Conservation (phyloP, 2,888 invertebrate genomes). For the Caenorhabditis japonica region DNA sequence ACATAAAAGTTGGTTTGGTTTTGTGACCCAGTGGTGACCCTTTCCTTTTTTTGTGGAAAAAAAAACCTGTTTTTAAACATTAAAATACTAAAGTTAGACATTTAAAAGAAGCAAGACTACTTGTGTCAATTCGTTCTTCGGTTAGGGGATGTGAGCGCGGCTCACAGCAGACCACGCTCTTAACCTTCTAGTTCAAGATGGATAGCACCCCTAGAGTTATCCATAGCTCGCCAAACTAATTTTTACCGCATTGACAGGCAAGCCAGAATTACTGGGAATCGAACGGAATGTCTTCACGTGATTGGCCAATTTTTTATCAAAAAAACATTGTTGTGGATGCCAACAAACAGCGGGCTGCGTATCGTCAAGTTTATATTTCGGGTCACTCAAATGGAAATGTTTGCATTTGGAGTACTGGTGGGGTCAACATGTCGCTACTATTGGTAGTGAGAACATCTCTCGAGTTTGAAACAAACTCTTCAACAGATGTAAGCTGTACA, state of each 20-base stretch:
- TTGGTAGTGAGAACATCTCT: slow-evolving; percentile 19
- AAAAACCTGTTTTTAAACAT: too few species aligned
- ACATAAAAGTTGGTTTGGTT: too few species aligned
- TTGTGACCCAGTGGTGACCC: too few species aligned
- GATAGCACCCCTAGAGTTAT: too few species aligned
- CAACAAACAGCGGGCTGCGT: slow-evolving; percentile 14
- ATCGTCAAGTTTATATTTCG: slow-evolving; percentile 39
- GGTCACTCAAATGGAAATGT: slow-evolving; percentile 44
- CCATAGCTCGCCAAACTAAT: too few species aligned
- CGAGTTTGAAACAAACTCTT: slow-evolving; percentile 29
- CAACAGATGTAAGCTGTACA: slow-evolving; percentile 9
- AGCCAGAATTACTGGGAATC: slow-evolving; percentile 31
- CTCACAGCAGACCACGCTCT: too few species aligned
- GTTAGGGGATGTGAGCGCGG: too few species aligned
- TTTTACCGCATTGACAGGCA: slow-evolving; percentile 3
- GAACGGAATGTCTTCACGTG: slow-evolving; percentile 10
- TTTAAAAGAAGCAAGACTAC: too few species aligned
- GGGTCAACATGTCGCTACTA: slow-evolving; percentile 17
- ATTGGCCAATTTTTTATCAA: slow-evolving; percentile 30
- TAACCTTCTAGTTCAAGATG: too few species aligned
- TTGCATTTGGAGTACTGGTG: slow-evolving; percentile 39
- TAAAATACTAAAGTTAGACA: too few species aligned
- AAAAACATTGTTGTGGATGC: slow-evolving; percentile 9
- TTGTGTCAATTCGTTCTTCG: too few species aligned
- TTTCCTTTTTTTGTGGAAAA: too few species aligned